Evolutionary conservation across 2,113 vertebrate species (phyloP), one percentile per base, ranked within the genome.

Genomic region (Ranitomeya imitator): DNA sequence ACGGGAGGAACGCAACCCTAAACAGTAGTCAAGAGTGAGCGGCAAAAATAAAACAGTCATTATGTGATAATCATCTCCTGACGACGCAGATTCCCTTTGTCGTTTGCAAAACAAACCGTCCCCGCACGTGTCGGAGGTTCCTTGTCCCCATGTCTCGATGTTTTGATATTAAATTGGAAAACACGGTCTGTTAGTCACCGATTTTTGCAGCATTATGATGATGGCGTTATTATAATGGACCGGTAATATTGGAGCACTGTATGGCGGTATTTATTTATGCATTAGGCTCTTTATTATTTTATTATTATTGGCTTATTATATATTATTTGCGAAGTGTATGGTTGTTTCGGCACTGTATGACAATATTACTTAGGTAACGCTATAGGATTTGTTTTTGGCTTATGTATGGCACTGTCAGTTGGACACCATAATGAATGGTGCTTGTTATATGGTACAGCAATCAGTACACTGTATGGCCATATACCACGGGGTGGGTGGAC

Each of bases 21-120:
- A 80, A 80, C 26, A 80, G 54, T 59, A 79, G 23, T 61, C 79
- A 11, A 37, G 79, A 4, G 71, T 1, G 11, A 74, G 52, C 45
- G 6, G 73, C 6, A 21, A 51, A 4, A 52, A 19, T 21, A 81
- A 81, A 81, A 81, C 79, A 81, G 59, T 63, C 79, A 81, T 81
- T 81, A 81, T 45, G 54, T 37, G 52, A 31, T 15, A 60, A 31
- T 80, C 54, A 60, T 52, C 45, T 51, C 37, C 37, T 21, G 73
- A 52, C 73, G 37, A 18, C 73, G 73, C 73, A 76, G 37, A 1
- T 51, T 74, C 37, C 45, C 73, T 76, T 76, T 76, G 73, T 76
- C 73, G 18, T 16, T 45, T 76, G 73, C 73, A 76, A 76, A 76
- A 76, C 73, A 76, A 21, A 52, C 71, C 12, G 71, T 69, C 71